Percentiles rank a stretch among this genome's conserved stretches.
Evolutionary conservation across 2,113 vertebrate species (phyloP).

Genomic region (Dolichallabes microphthalmus): DNA sequence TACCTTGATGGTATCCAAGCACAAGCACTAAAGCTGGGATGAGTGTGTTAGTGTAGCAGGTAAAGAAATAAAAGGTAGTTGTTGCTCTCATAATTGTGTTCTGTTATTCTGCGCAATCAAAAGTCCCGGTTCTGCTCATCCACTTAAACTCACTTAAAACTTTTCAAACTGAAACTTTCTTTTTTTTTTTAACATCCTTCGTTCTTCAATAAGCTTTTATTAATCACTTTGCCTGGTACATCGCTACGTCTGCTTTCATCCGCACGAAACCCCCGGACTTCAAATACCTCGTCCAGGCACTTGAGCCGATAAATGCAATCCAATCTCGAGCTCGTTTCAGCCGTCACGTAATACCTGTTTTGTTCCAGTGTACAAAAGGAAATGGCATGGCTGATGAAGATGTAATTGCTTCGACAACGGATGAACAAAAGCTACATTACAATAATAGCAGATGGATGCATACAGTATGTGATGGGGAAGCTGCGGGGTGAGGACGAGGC

Average conservation of each 20-base stretch:
- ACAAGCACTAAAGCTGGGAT: too few species aligned
- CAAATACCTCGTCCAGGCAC: slow-evolving; percentile 9
- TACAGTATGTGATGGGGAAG: neutral
- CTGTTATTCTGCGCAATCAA: too few species aligned
- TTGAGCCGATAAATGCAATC: slow-evolving; percentile 4
- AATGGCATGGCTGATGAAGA: neutral
- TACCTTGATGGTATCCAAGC: too few species aligned
- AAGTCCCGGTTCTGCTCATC: neutral
- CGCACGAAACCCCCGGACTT: neutral
- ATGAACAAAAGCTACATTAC: neutral
- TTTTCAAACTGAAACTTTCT: neutral
- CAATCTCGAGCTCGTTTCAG: neutral
- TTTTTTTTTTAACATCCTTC: neutral
- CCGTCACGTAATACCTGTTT: neutral
- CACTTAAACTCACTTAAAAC: neutral
- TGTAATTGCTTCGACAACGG: neutral
- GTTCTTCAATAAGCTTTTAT: neutral
- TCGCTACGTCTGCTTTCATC: neutral
- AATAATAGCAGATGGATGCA: neutral
- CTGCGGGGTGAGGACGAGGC: neutral
- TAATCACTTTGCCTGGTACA: neutral
- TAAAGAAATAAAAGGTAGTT: too few species aligned
- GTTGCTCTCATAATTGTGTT: too few species aligned
- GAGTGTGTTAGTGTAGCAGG: too few species aligned
- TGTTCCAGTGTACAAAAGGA: neutral